Evolutionary conservation across 2,888 invertebrate genomes (phyloP), one percentile per base, ranked within the genome.

Genomic region (Maniola hyperantus): DNA sequence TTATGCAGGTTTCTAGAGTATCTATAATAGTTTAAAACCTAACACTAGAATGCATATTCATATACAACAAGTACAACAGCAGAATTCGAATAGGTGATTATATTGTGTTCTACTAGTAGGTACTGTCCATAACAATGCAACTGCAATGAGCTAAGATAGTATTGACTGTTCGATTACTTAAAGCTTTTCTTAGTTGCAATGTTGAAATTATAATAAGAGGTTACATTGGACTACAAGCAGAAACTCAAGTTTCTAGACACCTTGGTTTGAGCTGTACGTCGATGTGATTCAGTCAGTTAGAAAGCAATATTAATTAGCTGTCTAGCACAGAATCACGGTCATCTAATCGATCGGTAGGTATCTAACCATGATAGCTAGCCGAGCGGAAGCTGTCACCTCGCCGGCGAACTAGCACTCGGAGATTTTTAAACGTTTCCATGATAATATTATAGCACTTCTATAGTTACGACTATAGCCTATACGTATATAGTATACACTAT

Each of bases 371-470:
- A 72, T 71, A 71, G 71, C 65, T 69, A 79, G 74, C 73, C 72
- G 71, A 72, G 69, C 83, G 83, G 86, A 86, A 79, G 79, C 82
- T 76, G 82, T 81, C 69, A 66, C 67, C 63, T 65, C 64, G 50
- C 36, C 44, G 60, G 71, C 67, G 72, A 71, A 65, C 69, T 65
- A 67, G 59, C 57, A 63, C 55, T 66, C 53, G 66, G 69, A 73
- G 64, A 72, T 73, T 68, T 65, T 61, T 66, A 67, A 72, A 42
- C 42, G 42, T 13, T 39, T 11, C 34, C 15, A 53, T 55, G 36
- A 36, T 57, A 39, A 57, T 6, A 20, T 26, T 53, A 34, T 51
- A 13, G 51, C 6, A 51, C 51, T 15, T 18, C 6, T 15, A 15
- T 15, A 15, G 48, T n/a, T n/a, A n/a, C n/a, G n/a, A n/a, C n/a